Base-by-base conservation (phyloP, 2,797 vertebrate genomes). In the Coregonus suidteri region DNA sequence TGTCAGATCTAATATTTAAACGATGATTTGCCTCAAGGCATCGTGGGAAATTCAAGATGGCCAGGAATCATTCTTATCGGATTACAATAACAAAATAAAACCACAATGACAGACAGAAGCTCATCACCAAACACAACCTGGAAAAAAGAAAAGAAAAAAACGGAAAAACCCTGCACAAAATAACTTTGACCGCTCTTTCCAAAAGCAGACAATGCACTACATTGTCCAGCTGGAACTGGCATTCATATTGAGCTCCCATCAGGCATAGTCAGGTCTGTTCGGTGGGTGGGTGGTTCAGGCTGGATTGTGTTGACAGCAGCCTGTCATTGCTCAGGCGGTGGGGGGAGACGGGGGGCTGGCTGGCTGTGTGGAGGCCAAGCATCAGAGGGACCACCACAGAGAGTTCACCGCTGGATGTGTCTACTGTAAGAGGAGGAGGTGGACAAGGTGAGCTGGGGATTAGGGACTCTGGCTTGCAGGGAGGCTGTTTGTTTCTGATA, bases 1-100 rank as follows among this genome's bases (percentile, higher is more conserved):
- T 90, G 88, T 86, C 89, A 89, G 82, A 62, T 85, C 82, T 83
- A 70, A 92, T 91, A 84, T 88, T 90, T 88, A 90, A 90, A 86
- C 90, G 76, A 90, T 88, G 87, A 89, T 83, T 86, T 71, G 87
- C 90, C 89, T 88, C 68, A 56, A 87, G 88, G 84, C 83, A 84
- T 78, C 47, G 76, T 30, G 35, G 83, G 75, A 81, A 84, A 83
- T 79, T 80, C 47, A 78, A 51, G 70, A 71, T 15, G 62, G 41
- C 73, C 11, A 37, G 25, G 71, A 66, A 73, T n/a, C 68, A 51
- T 74, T 75, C 34, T 71, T 84, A 75, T 77, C 37, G 64, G 20
- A 74, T 79, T 81, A 37, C 54, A 77, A 75, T 51, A 16, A 77
- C 71, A n/a, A 56, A 31, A 14, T 65, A 9, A 5, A 34, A 62